Evolutionary conservation across 2,797 vertebrate species (phyloP).

Genomic region (Rhabdophis nuchalis): DNA sequence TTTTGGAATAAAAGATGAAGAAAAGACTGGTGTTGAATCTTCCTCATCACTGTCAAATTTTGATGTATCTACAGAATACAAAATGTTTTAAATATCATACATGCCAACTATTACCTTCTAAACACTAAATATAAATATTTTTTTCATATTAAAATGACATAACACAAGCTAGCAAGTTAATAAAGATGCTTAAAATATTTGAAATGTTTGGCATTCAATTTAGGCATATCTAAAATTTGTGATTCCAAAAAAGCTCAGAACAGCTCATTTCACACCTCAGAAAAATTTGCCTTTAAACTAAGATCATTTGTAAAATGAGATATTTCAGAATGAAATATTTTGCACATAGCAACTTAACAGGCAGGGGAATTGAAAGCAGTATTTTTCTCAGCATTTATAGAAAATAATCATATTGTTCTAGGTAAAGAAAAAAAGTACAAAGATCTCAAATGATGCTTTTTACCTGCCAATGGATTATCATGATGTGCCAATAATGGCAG

Average conservation of each 20-base stretch:
- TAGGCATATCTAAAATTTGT: neutral
- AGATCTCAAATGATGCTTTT: neutral
- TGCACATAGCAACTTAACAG: neutral
- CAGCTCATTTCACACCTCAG: neutral
- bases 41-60: constrained; percentile 90
- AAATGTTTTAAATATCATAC: constrained; percentile 22
- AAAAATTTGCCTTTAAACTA: neutral
- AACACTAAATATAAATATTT: neutral
- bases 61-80: constrained; percentile 74
- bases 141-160: constrained; percentile 5
- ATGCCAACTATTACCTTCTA: neutral
- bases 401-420: no score
- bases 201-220: neutral
- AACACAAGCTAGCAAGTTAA: neutral
- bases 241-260: neutral
- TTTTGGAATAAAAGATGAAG: constrained; percentile 84
- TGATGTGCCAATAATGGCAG: neutral
- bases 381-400: no score
- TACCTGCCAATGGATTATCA: no score
- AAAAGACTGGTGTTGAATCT: constrained; percentile 77
- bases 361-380: neutral
- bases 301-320: neutral
- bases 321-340: neutral
- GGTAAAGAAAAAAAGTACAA: neutral
- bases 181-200: neutral